Base-by-base conservation (phyloP, 2,113 vertebrate species). In the Pterocles orientalis region DNA sequence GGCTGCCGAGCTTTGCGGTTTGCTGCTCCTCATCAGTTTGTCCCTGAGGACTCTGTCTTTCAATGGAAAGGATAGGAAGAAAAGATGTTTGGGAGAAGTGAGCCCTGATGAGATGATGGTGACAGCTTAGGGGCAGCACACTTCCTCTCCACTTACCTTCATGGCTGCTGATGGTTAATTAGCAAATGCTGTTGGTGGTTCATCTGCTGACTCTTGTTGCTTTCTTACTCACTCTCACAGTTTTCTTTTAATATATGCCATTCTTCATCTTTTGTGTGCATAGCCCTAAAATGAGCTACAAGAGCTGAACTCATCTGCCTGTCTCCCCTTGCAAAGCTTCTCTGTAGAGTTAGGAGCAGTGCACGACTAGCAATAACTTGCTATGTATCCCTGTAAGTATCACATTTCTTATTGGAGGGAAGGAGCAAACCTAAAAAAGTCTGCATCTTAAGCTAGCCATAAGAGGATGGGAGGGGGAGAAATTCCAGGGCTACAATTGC, bases 51-150 rank as follows among this genome's bases (percentile, higher is more conserved):
- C n/a, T 58, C 33, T 39, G 28, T 10, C 28, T 58, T 56, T 57
- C 57, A 51, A 6, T 14, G 36, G 43, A 70, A 25, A 68, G 18
- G 14, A 66, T 5, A 33, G 15, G 33, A 71, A 43, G 62, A 62
- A 70, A 53, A 66, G 29, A 10, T 36, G 17, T 72, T 8, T n/a
- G 18, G 50, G 70, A 45, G 41, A 61, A 66, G 50, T 0, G 7
- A 88, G 62, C 34, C 76, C 51, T 83, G 68, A 51, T n/a, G 69
- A 87, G 41, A 43, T 0, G 0, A 8, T 18, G 18, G 79, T 93
- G 91, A 86, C 62, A 94, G 65, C 66, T 76, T 31, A 25, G 33
- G 29, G 61, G 43, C 0, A 3, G 7, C 0, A 0, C 0, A 2
- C 45, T 76, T 79, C 79, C n/a, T 64, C 47, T 41, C 12, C 14